Percentiles rank a stretch among this genome's conserved stretches.
phyloP scores from a whole-genome alignment of 2,888 invertebrate genomes.

The Hypolimnas misippus region DNA sequence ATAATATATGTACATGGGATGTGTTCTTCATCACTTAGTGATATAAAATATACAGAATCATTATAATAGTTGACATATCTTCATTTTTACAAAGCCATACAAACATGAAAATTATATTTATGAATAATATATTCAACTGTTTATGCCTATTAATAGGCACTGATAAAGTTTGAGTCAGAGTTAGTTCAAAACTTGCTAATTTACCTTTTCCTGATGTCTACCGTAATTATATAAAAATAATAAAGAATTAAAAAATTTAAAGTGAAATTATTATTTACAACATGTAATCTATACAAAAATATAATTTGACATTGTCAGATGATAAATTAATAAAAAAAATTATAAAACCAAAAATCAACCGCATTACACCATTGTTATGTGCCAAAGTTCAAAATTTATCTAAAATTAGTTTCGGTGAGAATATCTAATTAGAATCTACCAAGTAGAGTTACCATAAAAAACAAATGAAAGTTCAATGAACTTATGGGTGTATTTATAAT shows the following conservation, averaged over 20 bases:
- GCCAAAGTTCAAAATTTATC: constrained; percentile 63
- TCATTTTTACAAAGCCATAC: constrained; percentile 63
- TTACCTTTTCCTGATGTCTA: constrained; percentile 7
- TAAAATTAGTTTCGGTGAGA: constrained; percentile 30
- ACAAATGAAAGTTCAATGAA: constrained; percentile 25
- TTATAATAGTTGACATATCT: constrained; percentile 70
- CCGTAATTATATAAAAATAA: background rate
- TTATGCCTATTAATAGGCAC: constrained; percentile 65
- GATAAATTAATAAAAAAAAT: constrained; percentile 3
- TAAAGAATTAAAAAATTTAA: background rate
- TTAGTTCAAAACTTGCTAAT: constrained; percentile 12
- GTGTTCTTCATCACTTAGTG: constrained; percentile 49
- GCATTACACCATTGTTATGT: constrained; percentile 47
- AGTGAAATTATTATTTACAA: background rate
- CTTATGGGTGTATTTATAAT: constrained; percentile 24
- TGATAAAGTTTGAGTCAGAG: constrained; percentile 30
- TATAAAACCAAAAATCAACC: background rate
- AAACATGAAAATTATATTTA: constrained; percentile 45
- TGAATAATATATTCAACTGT: constrained; percentile 44
- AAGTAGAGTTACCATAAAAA: constrained; percentile 28
- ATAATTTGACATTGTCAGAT: constrained; percentile 3
- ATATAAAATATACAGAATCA: constrained; percentile 57
- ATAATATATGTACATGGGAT: constrained; percentile 47
- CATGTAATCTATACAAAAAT: background rate
- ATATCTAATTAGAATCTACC: constrained; percentile 24